Conservation (phyloP, 2,888 invertebrate genomes). For the Diloba caeruleocephala region DNA sequence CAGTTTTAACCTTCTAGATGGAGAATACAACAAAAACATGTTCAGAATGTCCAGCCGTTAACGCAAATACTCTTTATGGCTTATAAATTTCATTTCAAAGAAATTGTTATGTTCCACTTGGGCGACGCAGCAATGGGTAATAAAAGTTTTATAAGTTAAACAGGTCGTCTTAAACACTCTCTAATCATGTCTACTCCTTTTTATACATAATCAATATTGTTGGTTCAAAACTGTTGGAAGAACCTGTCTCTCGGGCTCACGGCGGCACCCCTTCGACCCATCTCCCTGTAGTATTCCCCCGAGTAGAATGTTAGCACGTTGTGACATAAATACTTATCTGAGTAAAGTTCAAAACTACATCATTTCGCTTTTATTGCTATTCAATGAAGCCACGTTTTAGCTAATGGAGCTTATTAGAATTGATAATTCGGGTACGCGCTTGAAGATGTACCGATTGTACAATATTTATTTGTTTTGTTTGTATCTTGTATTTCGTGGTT, state of each 20-base stretch:
- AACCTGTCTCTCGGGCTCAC: constrained; percentile 67
- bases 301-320: constrained; percentile 77
- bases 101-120: constrained; percentile 14
- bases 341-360: constrained; percentile 76
- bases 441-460: constrained; percentile 44
- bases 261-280: constrained; percentile 72
- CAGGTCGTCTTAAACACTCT: constrained; percentile 23
- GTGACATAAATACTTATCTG: constrained; percentile 83
- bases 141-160: constrained; percentile 22
- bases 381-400: constrained; percentile 57
- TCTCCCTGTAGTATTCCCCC: constrained; percentile 72
- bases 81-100: constrained; percentile 22
- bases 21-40: neutral
- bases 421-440: constrained; percentile 46
- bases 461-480: constrained; percentile 29
- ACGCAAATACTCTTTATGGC: neutral
- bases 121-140: constrained; percentile 27
- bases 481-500: constrained; percentile 29
- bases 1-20: neutral
- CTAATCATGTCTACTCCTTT: constrained; percentile 48
- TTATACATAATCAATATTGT: constrained; percentile 74
- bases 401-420: constrained; percentile 58
- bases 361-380: constrained; percentile 73
- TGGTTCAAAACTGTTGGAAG: constrained; percentile 65
- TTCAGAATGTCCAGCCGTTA: constrained; percentile 2